These are phyloP conservation scores for Colossoma macropomum DNA, from an alignment of 2,113 vertebrate species.

Conservation along the genomic window DNA sequence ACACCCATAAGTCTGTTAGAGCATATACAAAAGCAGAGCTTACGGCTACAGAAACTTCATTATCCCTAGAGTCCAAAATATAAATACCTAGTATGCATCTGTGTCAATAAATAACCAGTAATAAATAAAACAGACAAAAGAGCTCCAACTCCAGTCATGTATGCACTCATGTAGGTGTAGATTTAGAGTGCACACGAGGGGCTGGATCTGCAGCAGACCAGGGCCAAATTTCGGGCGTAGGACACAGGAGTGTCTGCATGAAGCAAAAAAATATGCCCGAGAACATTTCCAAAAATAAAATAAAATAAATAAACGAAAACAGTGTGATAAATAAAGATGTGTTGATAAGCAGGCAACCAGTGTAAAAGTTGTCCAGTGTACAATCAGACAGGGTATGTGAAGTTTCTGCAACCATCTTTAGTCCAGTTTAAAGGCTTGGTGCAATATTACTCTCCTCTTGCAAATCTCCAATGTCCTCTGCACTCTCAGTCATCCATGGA, in stretches of 20 bases:
- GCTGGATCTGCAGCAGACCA: slow-evolving; percentile 30
- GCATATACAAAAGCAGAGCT: not conserved
- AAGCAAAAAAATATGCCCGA: not conserved
- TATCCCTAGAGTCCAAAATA: slow-evolving; percentile 34
- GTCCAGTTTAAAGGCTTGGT: slow-evolving; percentile 52
- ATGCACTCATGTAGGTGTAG: not conserved
- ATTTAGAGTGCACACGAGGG: not conserved
- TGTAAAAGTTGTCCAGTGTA: slow-evolving; percentile 45
- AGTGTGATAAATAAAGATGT: slow-evolving; percentile 36
- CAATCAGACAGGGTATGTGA: slow-evolving; percentile 29
- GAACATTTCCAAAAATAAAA: slow-evolving; percentile 10
- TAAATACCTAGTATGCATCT: slow-evolving; percentile 25
- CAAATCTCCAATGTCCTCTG: slow-evolving; percentile 54
- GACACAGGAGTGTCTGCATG: not conserved
- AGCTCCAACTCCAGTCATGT: not conserved
- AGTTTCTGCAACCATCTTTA: slow-evolving; percentile 35
- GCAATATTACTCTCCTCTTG: slow-evolving; percentile 58
- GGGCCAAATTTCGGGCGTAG: slow-evolving; percentile 1
- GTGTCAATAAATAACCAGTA: slow-evolving; percentile 55
- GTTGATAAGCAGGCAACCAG: slow-evolving; percentile 36
- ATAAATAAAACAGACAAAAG: slow-evolving; percentile 51
- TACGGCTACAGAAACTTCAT: slow-evolving; percentile 39
- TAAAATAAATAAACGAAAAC: not conserved
- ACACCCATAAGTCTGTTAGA: slow-evolving; percentile 31
- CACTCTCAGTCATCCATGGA: slow-evolving; percentile 82